A percentile compares a stretch with the other conserved stretches of the same genome.
Evolutionary conservation across 2,113 vertebrate species (phyloP).

Genomic region (Epinephelus fuscoguttatus): DNA sequence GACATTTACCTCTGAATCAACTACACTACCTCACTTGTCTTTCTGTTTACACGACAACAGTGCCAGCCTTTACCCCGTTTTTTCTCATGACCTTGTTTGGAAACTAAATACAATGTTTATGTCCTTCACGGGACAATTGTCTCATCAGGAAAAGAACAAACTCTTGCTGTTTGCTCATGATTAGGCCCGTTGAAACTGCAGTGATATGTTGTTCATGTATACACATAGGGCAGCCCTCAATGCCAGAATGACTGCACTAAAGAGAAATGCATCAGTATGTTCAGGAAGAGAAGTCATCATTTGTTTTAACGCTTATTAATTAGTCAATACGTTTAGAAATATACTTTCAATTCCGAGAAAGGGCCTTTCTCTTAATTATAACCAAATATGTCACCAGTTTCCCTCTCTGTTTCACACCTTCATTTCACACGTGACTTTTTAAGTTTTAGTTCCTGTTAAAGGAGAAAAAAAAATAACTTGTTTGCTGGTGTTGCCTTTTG

Average conservation of each 20-base stretch:
- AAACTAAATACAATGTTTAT: neutral
- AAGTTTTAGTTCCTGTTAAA: conserved; percentile 55
- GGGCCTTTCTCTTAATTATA: neutral
- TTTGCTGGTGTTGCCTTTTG: neutral
- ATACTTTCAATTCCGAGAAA: conserved; percentile 51
- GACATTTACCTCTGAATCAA: neutral
- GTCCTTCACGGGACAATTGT: neutral
- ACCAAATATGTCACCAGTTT: neutral
- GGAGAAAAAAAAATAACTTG: neutral
- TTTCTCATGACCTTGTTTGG: neutral
- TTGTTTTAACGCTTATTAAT: neutral
- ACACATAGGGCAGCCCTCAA: neutral
- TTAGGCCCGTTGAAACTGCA: neutral
- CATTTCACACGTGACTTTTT: conserved; percentile 22
- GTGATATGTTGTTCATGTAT: neutral
- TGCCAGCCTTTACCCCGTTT: neutral
- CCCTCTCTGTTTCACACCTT: conserved; percentile 26
- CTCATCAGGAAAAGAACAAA: neutral
- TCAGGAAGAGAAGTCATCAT: neutral
- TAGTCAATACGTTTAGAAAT: neutral
- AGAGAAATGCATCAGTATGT: neutral
- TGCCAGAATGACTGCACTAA: neutral
- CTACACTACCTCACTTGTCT: neutral
- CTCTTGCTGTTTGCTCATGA: neutral
- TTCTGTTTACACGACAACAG: neutral